phyloP scores from a whole-genome alignment of 1,140 invertebrate genomes.

The Sycophaga agraensis region DNA sequence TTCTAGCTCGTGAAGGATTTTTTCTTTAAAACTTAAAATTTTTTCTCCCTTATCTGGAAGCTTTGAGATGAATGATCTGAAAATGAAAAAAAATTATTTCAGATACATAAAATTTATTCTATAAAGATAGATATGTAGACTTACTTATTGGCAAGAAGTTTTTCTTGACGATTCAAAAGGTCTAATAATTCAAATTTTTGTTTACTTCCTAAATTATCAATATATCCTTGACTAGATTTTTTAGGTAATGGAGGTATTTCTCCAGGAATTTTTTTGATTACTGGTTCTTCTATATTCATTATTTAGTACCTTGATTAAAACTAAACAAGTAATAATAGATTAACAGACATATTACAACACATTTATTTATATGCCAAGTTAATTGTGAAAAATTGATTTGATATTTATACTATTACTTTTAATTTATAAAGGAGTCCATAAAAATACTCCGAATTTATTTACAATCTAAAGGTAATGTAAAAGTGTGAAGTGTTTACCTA shows the following conservation, averaged over 20 bases:
- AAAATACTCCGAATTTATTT: no score
- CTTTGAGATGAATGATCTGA: conserved; percentile 55
- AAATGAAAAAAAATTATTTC: not conserved
- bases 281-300: conserved; percentile 25
- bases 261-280: conserved; percentile 47
- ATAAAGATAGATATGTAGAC: conserved; percentile 19
- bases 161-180: conserved; percentile 56
- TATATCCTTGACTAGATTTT: conserved; percentile 50
- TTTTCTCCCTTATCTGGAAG: conserved; percentile 71
- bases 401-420: no score
- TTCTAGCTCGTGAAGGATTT: conserved; percentile 61
- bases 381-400: no score
- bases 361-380: no score
- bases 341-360: no score
- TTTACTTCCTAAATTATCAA: conserved; percentile 54
- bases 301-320: no score
- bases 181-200: conserved; percentile 54
- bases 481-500: no score
- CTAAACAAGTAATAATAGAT: no score
- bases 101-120: not conserved
- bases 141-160: conserved; percentile 58
- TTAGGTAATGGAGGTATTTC: conserved; percentile 37
- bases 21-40: conserved; percentile 61
- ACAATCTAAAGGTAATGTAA: no score
- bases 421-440: no score